Evolutionary conservation across 2,113 vertebrate genomes (phyloP).

Genomic region (Dendrocopos noguchii): DNA sequence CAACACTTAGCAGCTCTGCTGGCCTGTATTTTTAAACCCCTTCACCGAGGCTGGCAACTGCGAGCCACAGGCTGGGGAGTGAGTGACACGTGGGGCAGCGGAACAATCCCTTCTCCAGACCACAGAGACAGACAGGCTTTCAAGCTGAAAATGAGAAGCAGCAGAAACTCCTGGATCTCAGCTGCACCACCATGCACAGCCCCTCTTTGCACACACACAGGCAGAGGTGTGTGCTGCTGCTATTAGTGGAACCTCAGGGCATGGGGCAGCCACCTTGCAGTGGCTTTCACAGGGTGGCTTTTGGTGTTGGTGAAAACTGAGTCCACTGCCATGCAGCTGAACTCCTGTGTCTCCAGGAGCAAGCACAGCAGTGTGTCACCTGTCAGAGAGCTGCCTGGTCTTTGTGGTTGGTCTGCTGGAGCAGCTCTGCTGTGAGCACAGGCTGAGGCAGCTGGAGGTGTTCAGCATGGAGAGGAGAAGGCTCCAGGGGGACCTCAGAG

Average conservation of each 20-base stretch:
- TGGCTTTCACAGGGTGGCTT: neutral
- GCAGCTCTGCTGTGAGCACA: no score
- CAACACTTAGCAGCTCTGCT: neutral
- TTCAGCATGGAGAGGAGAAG: no score
- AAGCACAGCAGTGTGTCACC: neutral
- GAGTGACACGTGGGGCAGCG: neutral
- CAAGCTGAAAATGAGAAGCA: neutral
- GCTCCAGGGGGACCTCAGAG: no score
- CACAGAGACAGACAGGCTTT: neutral
- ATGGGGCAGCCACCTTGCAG: neutral
- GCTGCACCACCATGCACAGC: neutral
- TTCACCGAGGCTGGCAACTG: neutral
- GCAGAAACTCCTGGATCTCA: neutral
- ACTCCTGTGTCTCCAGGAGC: neutral
- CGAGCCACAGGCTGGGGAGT: neutral
- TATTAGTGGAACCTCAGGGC: neutral
- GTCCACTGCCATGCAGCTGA: neutral
- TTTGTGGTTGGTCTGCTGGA: neutral
- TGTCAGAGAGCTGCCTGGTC: neutral
- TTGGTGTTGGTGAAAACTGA: neutral
- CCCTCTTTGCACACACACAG: neutral
- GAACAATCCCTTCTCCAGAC: neutral
- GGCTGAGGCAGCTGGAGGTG: no score
- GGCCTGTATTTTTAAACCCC: slow-evolving; percentile 6
- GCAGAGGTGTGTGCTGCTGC: neutral